Conservation (phyloP, 2,113 vertebrate genomes). For the Vidua macroura region DNA sequence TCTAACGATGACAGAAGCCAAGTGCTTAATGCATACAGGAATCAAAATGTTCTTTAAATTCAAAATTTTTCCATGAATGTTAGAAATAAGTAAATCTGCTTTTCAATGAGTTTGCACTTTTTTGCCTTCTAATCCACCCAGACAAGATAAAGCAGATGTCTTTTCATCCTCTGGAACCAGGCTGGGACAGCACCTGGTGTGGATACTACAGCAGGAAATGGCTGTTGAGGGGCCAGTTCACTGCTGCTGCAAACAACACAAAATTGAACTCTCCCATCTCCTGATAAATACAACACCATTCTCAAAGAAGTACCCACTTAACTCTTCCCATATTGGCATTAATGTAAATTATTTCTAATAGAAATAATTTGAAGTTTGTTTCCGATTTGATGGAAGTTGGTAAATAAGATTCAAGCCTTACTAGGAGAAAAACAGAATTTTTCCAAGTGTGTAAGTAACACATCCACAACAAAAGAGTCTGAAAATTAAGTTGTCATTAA, state of each 20-base stretch:
- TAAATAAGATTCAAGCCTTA: neutral
- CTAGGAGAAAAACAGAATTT: neutral
- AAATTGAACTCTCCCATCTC: neutral
- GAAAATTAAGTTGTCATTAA: neutral
- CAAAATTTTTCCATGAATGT: neutral
- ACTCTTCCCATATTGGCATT: neutral
- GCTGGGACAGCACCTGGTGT: neutral
- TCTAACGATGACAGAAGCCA: neutral
- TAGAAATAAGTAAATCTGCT: neutral
- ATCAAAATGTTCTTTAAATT: neutral
- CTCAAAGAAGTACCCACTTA: neutral
- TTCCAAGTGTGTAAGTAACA: fast-evolving
- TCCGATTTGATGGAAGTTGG: neutral
- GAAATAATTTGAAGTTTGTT: neutral
- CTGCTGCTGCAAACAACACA: neutral
- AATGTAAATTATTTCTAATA: neutral
- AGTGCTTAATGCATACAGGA: neutral
- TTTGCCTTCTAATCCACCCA: neutral
- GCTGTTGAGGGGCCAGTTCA: neutral
- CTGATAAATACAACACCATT: neutral
- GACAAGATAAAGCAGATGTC: neutral
- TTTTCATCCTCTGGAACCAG: neutral
- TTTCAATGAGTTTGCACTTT: neutral
- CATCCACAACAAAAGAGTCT: neutral
- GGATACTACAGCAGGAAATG: neutral